These are phyloP conservation scores for Tautogolabrus adspersus DNA, from an alignment of 2,113 vertebrate genomes.

Conservation along the genomic window DNA sequence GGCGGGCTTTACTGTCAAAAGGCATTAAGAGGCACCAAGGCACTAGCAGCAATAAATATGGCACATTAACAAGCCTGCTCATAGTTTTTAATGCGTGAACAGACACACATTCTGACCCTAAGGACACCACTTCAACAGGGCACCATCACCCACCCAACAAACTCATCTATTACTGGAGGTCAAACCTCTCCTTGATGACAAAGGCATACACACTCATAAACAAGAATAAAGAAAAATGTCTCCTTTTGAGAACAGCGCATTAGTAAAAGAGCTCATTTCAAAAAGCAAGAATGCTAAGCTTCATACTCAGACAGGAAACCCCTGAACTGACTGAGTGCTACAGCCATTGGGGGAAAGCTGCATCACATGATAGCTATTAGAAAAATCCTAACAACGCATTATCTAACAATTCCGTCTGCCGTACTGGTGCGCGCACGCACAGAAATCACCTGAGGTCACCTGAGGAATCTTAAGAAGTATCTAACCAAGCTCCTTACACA, in stretches of 20 bases:
- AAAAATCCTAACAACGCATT: constrained; percentile 34
- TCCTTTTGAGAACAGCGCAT: not conserved
- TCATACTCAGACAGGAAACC: constrained; percentile 44
- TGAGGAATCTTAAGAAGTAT: constrained; percentile 27
- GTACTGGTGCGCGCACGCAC: not conserved
- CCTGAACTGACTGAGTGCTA: constrained; percentile 11
- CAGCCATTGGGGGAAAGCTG: constrained; percentile 26
- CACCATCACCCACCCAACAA: constrained; percentile 9
- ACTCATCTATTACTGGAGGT: not conserved
- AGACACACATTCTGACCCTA: not conserved
- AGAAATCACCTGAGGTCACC: constrained; percentile 25
- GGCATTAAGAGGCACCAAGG: constrained; percentile 48
- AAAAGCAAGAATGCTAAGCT: constrained; percentile 4
- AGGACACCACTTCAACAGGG: constrained; percentile 19
- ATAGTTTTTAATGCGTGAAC: not conserved
- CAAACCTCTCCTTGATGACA: constrained; percentile 3
- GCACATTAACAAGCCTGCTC: constrained; percentile 34
- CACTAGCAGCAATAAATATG: constrained; percentile 13
- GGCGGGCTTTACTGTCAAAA: constrained; percentile 61
- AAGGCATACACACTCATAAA: not conserved
- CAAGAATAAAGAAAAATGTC: not conserved
- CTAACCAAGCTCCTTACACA: not conserved
- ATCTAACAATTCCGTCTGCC: constrained; percentile 14
- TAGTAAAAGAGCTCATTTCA: not conserved
- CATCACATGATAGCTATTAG: constrained; percentile 52